Evolutionary conservation across 2,888 invertebrate genomes (phyloP).

Genomic region (Rhodophaea formosa): DNA sequence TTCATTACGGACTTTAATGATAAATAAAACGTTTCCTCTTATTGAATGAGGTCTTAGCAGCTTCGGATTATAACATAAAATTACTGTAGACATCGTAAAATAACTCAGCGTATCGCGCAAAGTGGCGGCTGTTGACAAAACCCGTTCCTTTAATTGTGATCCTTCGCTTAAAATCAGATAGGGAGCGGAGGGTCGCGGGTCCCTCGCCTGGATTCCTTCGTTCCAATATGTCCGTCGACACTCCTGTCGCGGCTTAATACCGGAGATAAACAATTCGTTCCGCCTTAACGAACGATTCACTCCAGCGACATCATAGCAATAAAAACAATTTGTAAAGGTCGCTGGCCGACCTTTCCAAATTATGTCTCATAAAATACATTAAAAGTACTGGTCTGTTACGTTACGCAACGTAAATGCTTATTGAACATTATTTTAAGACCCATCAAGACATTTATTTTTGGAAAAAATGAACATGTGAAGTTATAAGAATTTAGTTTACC

Average conservation of each 20-base stretch:
- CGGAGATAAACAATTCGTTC: constrained; percentile 71
- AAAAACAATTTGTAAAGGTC: constrained; percentile 63
- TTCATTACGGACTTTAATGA: constrained; percentile 17
- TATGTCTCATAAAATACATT: constrained; percentile 37
- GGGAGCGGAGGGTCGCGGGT: constrained; percentile 41
- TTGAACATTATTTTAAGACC: background rate
- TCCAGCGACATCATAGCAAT: constrained; percentile 57
- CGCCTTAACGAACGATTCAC: constrained; percentile 62
- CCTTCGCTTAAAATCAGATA: constrained; percentile 50
- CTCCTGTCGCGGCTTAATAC: constrained; percentile 61
- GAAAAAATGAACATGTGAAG: too few relatives aligned
- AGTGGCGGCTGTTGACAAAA: constrained; percentile 56
- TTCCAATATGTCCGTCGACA: constrained; percentile 64
- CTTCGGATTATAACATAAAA: background rate
- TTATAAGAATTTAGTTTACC: too few relatives aligned
- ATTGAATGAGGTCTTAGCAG: constrained; percentile 3
- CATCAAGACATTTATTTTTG: background rate
- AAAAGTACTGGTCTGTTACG: constrained; percentile 29
- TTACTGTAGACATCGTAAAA: background rate
- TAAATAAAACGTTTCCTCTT: constrained; percentile 18
- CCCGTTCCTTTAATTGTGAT: constrained; percentile 62
- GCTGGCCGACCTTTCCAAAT: constrained; percentile 46
- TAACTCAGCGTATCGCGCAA: constrained; percentile 25
- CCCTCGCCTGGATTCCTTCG: constrained; percentile 44
- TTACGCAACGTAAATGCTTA: constrained; percentile 27